Evolutionary conservation across 2,113 vertebrate genomes (phyloP).

Genomic region (Dunckerocampus dactyliophorus): DNA sequence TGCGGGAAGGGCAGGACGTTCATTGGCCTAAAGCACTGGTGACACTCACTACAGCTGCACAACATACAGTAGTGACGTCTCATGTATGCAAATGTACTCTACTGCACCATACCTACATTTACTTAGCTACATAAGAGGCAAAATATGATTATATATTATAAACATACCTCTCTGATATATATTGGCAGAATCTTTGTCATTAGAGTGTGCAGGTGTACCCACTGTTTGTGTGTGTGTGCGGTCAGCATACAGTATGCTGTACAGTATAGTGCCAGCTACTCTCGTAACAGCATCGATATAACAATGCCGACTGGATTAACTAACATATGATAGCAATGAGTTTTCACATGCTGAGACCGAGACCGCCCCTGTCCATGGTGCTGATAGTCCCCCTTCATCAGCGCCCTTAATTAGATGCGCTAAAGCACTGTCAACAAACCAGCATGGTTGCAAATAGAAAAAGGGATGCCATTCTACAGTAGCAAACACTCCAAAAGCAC

Average conservation of each 20-base stretch:
- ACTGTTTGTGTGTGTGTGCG: too few species aligned
- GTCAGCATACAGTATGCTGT: too few species aligned
- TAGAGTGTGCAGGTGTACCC: too few species aligned
- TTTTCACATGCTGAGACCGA: constrained; percentile 5
- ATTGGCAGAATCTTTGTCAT: too few species aligned
- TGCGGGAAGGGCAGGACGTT: too few species aligned
- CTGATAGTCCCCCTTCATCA: constrained; percentile 47
- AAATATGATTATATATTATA: neutral
- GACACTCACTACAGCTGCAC: neutral
- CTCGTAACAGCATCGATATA: neutral
- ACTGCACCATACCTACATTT: neutral
- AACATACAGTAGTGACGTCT: neutral
- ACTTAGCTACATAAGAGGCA: neutral
- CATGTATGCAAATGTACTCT: too few species aligned
- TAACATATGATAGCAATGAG: neutral
- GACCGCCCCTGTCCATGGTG: constrained; percentile 64
- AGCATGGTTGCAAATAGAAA: neutral
- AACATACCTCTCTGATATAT: neutral
- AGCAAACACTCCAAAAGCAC: neutral
- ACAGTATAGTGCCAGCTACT: neutral
- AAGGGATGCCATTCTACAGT: neutral
- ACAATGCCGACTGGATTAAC: neutral
- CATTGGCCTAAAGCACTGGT: neutral
- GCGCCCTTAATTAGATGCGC: constrained; percentile 3
- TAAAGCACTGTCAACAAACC: neutral